A percentile compares a stretch with the other conserved stretches of the same genome.
These are phyloP conservation scores for Drosophila prostipennis DNA, from an alignment of 2,888 invertebrate species.

Conservation along the genomic window DNA sequence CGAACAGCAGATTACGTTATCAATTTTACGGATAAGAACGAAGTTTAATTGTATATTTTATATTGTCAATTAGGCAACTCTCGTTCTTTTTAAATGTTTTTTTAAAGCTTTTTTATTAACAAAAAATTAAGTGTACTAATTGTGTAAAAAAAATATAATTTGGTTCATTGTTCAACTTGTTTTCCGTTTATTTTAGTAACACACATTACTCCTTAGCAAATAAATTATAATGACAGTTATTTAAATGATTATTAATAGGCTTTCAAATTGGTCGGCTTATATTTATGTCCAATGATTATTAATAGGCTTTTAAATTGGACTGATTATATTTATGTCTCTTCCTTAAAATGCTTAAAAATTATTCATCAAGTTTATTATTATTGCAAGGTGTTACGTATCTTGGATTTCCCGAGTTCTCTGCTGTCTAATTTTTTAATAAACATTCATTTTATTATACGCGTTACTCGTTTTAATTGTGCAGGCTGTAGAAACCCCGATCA, in stretches of 20 bases:
- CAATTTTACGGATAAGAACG: neutral
- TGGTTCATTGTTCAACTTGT: neutral
- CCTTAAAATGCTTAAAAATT: too few species aligned
- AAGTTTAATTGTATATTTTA: neutral
- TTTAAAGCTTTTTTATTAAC: neutral
- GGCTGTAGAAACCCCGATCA: conserved; percentile 85
- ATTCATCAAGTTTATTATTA: neutral
- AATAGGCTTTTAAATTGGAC: too few species aligned
- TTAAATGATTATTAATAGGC: too few species aligned
- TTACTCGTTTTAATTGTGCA: conserved; percentile 28
- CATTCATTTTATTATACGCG: neutral
- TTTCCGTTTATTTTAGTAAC: too few species aligned
- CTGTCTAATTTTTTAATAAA: neutral
- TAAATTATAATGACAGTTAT: too few species aligned
- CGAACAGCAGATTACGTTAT: conserved; percentile 23
- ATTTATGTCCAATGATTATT: too few species aligned
- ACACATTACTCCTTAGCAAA: too few species aligned
- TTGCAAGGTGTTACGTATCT: neutral
- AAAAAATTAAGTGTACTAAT: too few species aligned
- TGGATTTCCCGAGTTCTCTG: neutral
- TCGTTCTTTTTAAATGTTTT: neutral
- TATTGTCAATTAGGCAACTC: neutral
- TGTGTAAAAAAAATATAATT: too few species aligned
- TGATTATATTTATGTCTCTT: too few species aligned
- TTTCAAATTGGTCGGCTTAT: too few species aligned